Evolutionary conservation across 2,888 invertebrate genomes (phyloP).

Genomic region (Bruchidius siliquastri): DNA sequence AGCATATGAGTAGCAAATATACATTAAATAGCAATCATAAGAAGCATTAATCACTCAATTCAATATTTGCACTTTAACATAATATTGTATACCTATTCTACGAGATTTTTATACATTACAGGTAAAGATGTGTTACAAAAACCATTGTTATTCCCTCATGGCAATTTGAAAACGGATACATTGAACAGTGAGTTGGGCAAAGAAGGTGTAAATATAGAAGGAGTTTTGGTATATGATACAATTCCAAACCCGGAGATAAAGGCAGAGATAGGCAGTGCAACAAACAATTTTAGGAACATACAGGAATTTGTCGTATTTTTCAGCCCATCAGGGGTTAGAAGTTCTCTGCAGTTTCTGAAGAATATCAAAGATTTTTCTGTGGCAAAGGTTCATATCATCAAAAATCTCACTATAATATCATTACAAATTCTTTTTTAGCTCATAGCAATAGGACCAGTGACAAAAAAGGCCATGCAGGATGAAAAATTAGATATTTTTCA

Average conservation of each 20-base stretch:
- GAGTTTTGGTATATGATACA: constrained; percentile 54
- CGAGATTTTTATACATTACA: constrained; percentile 10
- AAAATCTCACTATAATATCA: neutral
- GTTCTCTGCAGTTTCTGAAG: constrained; percentile 46
- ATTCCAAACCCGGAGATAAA: constrained; percentile 48
- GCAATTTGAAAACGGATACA: constrained; percentile 53
- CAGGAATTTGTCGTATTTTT: constrained; percentile 55
- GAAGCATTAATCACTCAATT: too few species aligned
- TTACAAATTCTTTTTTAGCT: constrained; percentile 37
- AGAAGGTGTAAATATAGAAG: constrained; percentile 46
- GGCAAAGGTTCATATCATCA: constrained; percentile 28
- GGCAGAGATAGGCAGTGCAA: constrained; percentile 43
- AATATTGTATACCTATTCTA: neutral
- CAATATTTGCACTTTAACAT: neutral
- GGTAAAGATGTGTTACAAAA: constrained; percentile 39
- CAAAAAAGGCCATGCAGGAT: constrained; percentile 50
- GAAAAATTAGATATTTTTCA: constrained; percentile 46
- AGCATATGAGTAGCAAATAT: too few species aligned
- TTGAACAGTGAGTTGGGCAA: constrained; percentile 46
- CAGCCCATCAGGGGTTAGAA: constrained; percentile 56
- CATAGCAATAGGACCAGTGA: constrained; percentile 57
- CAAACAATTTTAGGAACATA: constrained; percentile 39
- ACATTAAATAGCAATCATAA: too few species aligned
- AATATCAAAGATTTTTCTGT: constrained; percentile 29
- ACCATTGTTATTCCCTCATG: constrained; percentile 55